Conservation (phyloP, 2,113 vertebrate genomes). For the Chaetura pelagica region DNA sequence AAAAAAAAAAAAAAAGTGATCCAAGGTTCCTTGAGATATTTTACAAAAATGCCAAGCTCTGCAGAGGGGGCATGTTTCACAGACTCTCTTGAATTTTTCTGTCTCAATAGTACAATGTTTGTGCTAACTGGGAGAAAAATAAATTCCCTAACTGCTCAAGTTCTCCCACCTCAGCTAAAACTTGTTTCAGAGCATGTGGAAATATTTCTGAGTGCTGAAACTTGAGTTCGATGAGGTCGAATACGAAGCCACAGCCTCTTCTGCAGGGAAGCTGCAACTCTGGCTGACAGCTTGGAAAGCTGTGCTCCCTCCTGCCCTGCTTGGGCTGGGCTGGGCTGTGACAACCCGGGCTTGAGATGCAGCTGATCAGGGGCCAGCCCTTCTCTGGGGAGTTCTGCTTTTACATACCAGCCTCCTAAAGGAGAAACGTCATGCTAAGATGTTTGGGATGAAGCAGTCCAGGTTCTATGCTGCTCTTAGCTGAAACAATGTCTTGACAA, state of each 20-base stretch:
- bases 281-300: neutral
- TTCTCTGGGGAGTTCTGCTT: neutral
- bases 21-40: neutral
- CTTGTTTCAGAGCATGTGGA: neutral
- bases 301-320: neutral
- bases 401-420: neutral
- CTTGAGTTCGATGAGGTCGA: neutral
- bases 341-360: neutral
- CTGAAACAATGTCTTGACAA: neutral
- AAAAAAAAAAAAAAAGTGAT: neutral
- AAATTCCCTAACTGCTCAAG: neutral
- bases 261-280: neutral
- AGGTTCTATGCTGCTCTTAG: neutral
- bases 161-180: neutral
- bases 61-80: neutral
- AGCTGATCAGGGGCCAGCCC: neutral
- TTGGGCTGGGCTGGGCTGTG: too few species aligned
- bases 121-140: neutral
- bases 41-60: neutral
- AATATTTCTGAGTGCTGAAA: neutral
- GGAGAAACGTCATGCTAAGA: neutral
- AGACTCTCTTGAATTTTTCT: neutral
- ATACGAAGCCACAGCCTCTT: neutral
- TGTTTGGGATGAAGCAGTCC: neutral
- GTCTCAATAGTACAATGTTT: neutral